Conservation (phyloP, 2,113 vertebrate genomes). For the Crotalus helleri region DNA sequence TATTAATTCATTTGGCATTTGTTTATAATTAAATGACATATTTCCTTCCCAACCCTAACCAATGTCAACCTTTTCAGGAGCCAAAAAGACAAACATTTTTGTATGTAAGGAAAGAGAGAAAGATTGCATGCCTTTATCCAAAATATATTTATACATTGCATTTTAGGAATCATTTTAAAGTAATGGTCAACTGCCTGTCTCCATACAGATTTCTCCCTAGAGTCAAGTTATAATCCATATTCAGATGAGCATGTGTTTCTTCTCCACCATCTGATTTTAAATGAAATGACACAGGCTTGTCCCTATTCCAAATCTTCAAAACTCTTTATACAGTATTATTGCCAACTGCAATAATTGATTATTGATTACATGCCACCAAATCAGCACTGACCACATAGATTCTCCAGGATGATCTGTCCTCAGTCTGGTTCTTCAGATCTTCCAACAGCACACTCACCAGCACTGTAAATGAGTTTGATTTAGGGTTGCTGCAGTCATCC, state of each 20-base stretch:
- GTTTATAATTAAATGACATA: constrained; percentile 65
- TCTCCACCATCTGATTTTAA: constrained; percentile 40
- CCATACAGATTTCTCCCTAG: constrained; percentile 63
- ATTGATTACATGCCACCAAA: not conserved
- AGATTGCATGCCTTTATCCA: constrained; percentile 25
- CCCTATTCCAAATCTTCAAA: not conserved
- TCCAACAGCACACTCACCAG: not conserved
- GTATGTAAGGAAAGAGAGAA: not conserved
- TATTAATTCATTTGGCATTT: constrained; percentile 53
- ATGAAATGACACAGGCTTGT: constrained; percentile 42
- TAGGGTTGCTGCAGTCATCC: not conserved
- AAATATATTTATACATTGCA: constrained; percentile 67
- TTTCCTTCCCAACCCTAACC: constrained; percentile 61
- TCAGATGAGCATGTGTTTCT: constrained; percentile 63
- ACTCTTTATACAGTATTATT: not conserved
- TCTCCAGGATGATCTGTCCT: not conserved
- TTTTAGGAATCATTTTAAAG: constrained; percentile 57
- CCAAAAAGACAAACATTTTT: constrained; percentile 62
- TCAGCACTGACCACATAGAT: not conserved
- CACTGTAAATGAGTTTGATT: not conserved
- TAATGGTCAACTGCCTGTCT: constrained; percentile 65
- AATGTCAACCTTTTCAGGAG: constrained; percentile 61
- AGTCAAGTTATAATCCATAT: constrained; percentile 61
- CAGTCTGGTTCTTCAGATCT: not conserved
- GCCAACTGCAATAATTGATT: not conserved